A percentile compares a stretch with the other conserved stretches of the same genome.
Conservation (phyloP, 2,888 invertebrate species). For the Arrhopalites spinosus region DNA sequence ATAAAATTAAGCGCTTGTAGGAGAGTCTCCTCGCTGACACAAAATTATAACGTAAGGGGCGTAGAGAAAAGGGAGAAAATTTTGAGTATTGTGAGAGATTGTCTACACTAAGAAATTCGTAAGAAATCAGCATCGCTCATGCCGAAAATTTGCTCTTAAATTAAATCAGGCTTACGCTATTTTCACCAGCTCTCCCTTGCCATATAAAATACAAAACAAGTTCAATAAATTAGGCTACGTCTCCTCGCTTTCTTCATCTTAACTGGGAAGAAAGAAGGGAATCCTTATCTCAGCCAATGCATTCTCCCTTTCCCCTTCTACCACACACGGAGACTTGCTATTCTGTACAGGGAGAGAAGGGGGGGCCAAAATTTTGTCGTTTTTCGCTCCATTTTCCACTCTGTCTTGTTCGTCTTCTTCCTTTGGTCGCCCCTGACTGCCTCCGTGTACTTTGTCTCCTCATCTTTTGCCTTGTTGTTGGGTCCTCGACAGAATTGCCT, state of each 20-base stretch:
- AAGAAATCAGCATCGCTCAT: slow-evolving; percentile 4
- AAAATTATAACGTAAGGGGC: no score
- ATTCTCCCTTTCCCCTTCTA: background rate
- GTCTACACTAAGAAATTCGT: slow-evolving; percentile 1
- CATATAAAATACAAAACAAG: background rate
- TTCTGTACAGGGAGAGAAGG: no score
- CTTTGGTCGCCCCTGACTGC: background rate
- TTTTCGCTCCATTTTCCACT: background rate
- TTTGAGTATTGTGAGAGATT: slow-evolving; percentile 1
- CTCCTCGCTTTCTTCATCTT: background rate
- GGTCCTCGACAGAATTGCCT: no score
- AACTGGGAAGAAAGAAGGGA: no score
- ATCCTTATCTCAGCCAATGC: background rate
- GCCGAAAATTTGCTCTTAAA: slow-evolving; percentile 23
- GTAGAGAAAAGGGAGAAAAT: background rate
- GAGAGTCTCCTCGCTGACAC: no score
- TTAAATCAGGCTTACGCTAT: slow-evolving; percentile 21
- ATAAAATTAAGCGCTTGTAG: no score
- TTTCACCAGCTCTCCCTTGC: background rate
- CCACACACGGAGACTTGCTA: no score
- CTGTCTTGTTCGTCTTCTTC: background rate
- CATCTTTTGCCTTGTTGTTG: no score
- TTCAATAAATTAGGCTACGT: slow-evolving; percentile 15
- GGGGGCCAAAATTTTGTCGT: background rate
- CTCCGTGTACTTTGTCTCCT: background rate